Base-by-base conservation (phyloP, 2,888 invertebrate genomes). In the Megalurothrips usitatus region DNA sequence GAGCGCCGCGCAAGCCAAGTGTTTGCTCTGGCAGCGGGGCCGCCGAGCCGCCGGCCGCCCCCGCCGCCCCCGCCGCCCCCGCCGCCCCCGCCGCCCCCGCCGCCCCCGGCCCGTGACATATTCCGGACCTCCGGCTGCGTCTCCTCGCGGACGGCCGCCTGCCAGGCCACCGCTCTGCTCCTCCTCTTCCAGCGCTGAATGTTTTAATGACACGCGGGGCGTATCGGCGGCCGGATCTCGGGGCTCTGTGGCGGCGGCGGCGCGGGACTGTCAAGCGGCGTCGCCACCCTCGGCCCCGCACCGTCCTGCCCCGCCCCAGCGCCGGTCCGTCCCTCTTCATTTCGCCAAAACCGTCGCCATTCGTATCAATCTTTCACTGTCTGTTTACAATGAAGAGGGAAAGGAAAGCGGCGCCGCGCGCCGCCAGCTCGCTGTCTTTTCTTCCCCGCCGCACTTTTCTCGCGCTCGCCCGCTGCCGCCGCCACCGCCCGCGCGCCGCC, bases 311-410 rank as follows among this genome's bases (percentile, higher is more conserved):
- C 9, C 6, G 52, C 52, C n/a, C 68, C 68, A 3, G 52, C 52
- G 68, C 68, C 68, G 19, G 23, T 23, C 68, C 23, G 68, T 68
- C 23, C 23, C 68, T 68, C 68, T 68, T 68, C 68, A 68, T 68
- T 68, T 68, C 68, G 58, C 58, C 17, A 14, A 17, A 43, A 43
- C 34, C 34, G 34, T 43, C 34, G 34, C 34, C 34, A 52, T 52
- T 19, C 68, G 68, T 68, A 68, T 68, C 68, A 68, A 68, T 68
- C 68, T 68, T 68, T 68, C 68, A 68, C 68, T 68, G 68, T 68
- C 68, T 68, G 68, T 68, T 68, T 68, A 68, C 68, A 68, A 68
- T 68, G 23, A 68, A 23, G 23, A 23, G 19, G n/a, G n/a, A 19
- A 23, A 68, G 23, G 68, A 68, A 11, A 23, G 23, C 23, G 68